Conservation (phyloP, 2,113 vertebrate species). For the Epinephelus moara region DNA sequence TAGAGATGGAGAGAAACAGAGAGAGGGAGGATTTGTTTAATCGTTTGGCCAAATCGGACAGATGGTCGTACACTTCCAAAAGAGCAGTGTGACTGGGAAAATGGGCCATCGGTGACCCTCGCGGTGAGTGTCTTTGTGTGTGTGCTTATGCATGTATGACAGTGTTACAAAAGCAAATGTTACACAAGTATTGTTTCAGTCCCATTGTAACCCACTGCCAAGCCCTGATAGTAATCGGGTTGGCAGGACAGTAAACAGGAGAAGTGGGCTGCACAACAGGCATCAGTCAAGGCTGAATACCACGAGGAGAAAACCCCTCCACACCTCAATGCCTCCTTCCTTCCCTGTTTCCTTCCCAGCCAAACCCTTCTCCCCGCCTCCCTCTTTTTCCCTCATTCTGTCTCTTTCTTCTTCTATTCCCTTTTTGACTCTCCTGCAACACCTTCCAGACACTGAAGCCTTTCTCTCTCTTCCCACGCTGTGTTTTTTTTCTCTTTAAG, state of each 20-base stretch:
- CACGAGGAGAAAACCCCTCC: constrained; percentile 56
- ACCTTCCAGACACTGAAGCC: constrained; percentile 23
- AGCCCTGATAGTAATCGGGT: constrained; percentile 56
- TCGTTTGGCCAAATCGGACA: constrained; percentile 83
- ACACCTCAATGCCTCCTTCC: constrained; percentile 45
- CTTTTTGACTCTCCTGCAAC: constrained; percentile 2
- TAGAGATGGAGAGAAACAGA: constrained; percentile 30
- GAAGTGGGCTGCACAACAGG: constrained; percentile 67
- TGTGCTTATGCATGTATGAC: constrained; percentile 54
- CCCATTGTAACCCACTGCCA: constrained; percentile 52
- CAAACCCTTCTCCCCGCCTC: constrained; percentile 22
- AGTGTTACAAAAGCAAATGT: constrained; percentile 67
- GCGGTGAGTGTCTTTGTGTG: constrained; percentile 46
- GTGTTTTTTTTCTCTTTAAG: neutral
- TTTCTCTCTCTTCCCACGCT: neutral
- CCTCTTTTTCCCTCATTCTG: neutral
- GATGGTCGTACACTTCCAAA: constrained; percentile 84
- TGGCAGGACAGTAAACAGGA: constrained; percentile 58
- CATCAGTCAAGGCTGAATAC: constrained; percentile 59
- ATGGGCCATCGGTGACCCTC: constrained; percentile 76
- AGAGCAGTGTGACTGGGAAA: constrained; percentile 76
- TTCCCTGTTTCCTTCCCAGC: constrained; percentile 15
- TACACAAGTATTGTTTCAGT: constrained; percentile 58
- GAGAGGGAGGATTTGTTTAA: constrained; percentile 73
- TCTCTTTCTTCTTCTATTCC: constrained; percentile 1